Base-by-base conservation (phyloP, 2,888 invertebrate genomes). In the Torymus aiolomorphi region DNA sequence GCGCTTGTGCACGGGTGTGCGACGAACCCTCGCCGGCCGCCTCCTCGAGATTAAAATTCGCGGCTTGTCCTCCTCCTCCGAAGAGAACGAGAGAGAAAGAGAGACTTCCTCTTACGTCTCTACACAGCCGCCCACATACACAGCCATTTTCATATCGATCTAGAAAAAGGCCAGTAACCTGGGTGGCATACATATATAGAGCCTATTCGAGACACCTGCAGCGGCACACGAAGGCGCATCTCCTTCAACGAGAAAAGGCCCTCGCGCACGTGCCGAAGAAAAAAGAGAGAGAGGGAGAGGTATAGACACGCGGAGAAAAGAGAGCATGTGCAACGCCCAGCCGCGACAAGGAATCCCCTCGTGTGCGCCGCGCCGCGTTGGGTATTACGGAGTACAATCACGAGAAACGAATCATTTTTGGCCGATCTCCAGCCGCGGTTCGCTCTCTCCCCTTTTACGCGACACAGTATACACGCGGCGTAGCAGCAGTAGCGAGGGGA, bases 321-420 rank as follows among this genome's bases (percentile, higher is more conserved):
- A n/a, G 42, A 12, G 20, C 54, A 42, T 12, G 57, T 24, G 69
- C 65, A 61, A 16, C 24, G 65, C 75, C 24, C 51, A 5, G 18
- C 13, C 20, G 16, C 24, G 63, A 42, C 24, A 63, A 14, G 52
- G 76, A 67, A 71, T 70, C 51, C 18, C 42, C 56, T 49, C 69
- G 70, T 18, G 59, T 16, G 16, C 13, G 16, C 31, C 12, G 18
- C 63, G 18, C 63, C 63, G 24, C 10, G 42, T 42, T 11, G 24
- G 69, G 62, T 73, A 79, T 76, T 79, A 62, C 65, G 66, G 52
- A 82, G 77, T 80, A 82, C 79, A 82, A 82, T 82, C 82, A 82
- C 82, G 80, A 73, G 78, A 80, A 77, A 76, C 80, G 80, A 82
- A 80, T 82, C 79, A 82, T 80, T 82, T 82, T 82, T 82, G 82